phyloP scores from a whole-genome alignment of 1,140 invertebrate species.

The Proctacanthus coquilletti region DNA sequence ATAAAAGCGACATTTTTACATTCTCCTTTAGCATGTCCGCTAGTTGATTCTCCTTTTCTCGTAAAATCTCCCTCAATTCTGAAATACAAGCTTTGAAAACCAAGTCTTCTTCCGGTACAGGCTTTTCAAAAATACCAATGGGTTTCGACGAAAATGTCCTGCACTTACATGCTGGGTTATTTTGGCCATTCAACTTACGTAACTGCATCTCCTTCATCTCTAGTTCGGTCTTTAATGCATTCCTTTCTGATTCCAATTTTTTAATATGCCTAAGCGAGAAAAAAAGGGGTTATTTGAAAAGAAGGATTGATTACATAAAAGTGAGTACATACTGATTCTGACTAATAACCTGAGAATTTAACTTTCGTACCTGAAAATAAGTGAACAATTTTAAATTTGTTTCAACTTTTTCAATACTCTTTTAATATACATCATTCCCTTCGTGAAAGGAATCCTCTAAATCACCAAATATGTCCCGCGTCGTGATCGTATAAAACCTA shows the following conservation, averaged over 20 bases:
- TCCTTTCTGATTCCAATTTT: neutral
- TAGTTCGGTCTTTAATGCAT: neutral
- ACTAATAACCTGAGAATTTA: neutral
- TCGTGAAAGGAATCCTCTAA: no score
- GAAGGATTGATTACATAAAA: neutral
- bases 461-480: constrained; percentile 5
- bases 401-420: no score
- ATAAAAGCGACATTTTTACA: neutral
- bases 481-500: constrained; percentile 14
- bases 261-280: neutral
- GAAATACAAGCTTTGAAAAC: neutral
- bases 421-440: no score
- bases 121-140: no score
- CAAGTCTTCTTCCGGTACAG: neutral
- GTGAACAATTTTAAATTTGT: neutral
- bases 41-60: neutral
- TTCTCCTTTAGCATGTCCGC: neutral
- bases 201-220: neutral
- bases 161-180: no score
- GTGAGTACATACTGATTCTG: neutral
- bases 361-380: neutral
- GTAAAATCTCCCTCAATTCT: neutral
- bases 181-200: no score
- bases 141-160: no score
- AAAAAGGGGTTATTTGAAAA: constrained; percentile 1